Evolutionary conservation across 2,113 vertebrate genomes (phyloP).

Genomic region (Corydoras sp.): DNA sequence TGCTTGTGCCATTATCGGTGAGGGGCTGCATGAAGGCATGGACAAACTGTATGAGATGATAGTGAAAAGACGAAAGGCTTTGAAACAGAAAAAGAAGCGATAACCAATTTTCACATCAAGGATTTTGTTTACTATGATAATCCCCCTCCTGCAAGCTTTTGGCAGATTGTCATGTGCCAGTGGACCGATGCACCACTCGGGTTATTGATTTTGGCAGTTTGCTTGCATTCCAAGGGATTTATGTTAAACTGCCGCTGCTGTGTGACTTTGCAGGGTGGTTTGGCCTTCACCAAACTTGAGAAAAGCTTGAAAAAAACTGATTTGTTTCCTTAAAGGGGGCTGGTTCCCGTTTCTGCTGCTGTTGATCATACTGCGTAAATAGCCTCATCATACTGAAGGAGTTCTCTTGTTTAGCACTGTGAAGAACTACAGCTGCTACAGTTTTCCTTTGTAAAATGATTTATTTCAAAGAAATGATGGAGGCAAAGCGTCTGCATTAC

Average conservation of each 20-base stretch:
- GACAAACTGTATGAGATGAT: conserved; percentile 98
- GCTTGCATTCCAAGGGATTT: conserved; percentile 32
- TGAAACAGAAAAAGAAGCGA: conserved; percentile 95
- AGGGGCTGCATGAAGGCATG: conserved; percentile 95
- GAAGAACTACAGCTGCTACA: conserved; percentile 29
- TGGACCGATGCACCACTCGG: conserved; percentile 30
- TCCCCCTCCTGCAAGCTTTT: conserved; percentile 9
- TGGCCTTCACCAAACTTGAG: conserved; percentile 32
- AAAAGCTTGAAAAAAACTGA: conserved; percentile 21
- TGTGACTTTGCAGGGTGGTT: conserved; percentile 18
- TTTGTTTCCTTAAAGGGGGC: conserved; percentile 47
- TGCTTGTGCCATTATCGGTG: conserved; percentile 93
- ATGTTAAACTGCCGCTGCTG: conserved; percentile 25
- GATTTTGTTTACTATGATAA: neutral
- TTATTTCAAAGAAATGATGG: conserved; percentile 12
- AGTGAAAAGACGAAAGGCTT: conserved; percentile 83
- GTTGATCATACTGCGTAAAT: conserved; percentile 37
- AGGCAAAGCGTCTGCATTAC: conserved; percentile 9
- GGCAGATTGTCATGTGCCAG: conserved; percentile 29
- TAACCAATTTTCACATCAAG: conserved; percentile 51
- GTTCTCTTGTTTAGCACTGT: conserved; percentile 43
- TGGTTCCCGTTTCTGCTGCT: conserved; percentile 52
- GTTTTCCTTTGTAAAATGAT: conserved; percentile 36
- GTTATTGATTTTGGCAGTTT: conserved; percentile 41
- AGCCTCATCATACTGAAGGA: conserved; percentile 46